These are phyloP conservation scores for Magallana gigas DNA, from an alignment of 1,140 invertebrate genomes.

Conservation along the genomic window DNA sequence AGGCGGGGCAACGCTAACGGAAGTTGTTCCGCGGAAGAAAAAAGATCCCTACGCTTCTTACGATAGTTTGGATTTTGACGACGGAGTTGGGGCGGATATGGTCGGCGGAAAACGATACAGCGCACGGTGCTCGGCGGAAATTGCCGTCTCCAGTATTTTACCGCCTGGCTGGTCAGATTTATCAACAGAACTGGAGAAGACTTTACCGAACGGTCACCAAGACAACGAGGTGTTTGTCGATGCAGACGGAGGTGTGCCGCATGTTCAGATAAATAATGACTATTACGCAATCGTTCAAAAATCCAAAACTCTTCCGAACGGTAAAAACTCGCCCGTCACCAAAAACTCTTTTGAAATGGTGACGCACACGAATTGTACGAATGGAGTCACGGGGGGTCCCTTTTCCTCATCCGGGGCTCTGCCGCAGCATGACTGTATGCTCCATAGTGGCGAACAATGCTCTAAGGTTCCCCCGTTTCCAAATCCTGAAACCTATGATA, in stretches of 20 bases:
- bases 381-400: not conserved
- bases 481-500: constrained; percentile 3
- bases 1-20: not conserved
- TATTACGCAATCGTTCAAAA: constrained; percentile 60
- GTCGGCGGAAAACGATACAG: constrained; percentile 8
- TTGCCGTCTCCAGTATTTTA: not conserved
- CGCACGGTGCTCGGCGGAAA: not conserved
- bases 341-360: not conserved
- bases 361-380: not conserved
- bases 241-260: constrained; percentile 24
- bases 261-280: constrained; percentile 58
- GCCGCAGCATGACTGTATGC: constrained; percentile 52
- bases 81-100: not conserved
- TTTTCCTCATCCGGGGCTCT: constrained; percentile 43
- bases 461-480: not conserved
- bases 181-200: not conserved
- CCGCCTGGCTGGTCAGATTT: constrained; percentile 36
- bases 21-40: constrained; percentile 42
- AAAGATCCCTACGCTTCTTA: constrained; percentile 56
- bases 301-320: constrained; percentile 9
- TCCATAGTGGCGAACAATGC: not conserved
- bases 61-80: constrained; percentile 55
- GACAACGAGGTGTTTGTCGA: not conserved
- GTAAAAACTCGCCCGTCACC: not conserved
- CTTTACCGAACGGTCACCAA: not conserved